A percentile compares a stretch with the other conserved stretches of the same genome.
These are phyloP conservation scores for Perizoma affinitatum DNA, from an alignment of 2,888 invertebrate species.

Conservation along the genomic window DNA sequence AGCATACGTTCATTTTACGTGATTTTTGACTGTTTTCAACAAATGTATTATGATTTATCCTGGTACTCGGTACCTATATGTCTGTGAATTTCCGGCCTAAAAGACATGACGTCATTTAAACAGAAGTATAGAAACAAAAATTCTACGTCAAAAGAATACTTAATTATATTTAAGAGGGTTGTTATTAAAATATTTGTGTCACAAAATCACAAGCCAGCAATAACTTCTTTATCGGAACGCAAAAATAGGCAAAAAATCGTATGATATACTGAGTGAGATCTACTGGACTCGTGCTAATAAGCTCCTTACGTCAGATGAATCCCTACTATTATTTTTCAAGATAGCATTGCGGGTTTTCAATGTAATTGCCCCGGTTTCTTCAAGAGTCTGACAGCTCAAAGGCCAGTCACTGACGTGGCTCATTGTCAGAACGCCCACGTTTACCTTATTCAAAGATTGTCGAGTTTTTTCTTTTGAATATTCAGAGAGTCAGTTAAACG, in stretches of 20 bases:
- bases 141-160: too few relatives aligned
- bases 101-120: too few relatives aligned
- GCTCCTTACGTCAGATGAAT: constrained; percentile 72
- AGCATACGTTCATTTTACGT: too few relatives aligned
- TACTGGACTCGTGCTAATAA: constrained; percentile 73
- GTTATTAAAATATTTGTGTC: too few relatives aligned
- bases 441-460: constrained; percentile 79
- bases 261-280: constrained; percentile 50
- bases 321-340: constrained; percentile 78
- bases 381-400: constrained; percentile 81
- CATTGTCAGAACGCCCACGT: constrained; percentile 81
- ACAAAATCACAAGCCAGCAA: constrained; percentile 1
- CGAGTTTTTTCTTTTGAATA: constrained; percentile 70
- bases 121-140: too few relatives aligned
- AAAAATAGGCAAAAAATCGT: constrained; percentile 16
- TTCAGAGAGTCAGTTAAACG: constrained; percentile 55
- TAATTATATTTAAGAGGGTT: too few relatives aligned
- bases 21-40: too few relatives aligned
- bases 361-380: constrained; percentile 83
- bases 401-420: constrained; percentile 75
- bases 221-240: not conserved
- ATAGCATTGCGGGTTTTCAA: constrained; percentile 80
- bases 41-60: too few relatives aligned
- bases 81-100: too few relatives aligned
- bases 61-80: too few relatives aligned